phyloP scores from a whole-genome alignment of 2,797 vertebrate genomes.

The Carapus acus region DNA sequence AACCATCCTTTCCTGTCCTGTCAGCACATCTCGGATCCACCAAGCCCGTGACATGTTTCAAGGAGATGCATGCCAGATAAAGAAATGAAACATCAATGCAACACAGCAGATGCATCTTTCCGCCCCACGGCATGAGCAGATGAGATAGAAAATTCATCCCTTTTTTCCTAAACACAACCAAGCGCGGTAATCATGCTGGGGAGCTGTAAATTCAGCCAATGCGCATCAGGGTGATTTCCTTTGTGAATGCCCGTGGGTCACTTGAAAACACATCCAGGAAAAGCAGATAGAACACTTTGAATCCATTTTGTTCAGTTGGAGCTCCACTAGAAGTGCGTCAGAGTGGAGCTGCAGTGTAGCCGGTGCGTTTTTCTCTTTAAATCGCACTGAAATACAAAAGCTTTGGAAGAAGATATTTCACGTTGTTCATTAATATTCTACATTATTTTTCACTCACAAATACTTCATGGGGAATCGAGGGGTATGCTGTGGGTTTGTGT shows the following conservation, averaged over 20 bases:
- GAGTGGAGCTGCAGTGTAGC: slow-evolving; percentile 36
- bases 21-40: slow-evolving; percentile 56
- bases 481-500: slow-evolving; percentile 29
- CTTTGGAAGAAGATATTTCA: too few species aligned
- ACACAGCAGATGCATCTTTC: slow-evolving; percentile 46
- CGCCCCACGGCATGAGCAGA: slow-evolving; percentile 38
- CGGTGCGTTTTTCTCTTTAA: slow-evolving; percentile 24
- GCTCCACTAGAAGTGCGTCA: slow-evolving; percentile 45
- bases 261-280: slow-evolving; percentile 35
- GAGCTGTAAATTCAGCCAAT: slow-evolving; percentile 14
- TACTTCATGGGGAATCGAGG: too few species aligned
- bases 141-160: slow-evolving; percentile 24
- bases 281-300: slow-evolving; percentile 19
- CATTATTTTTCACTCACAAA: too few species aligned
- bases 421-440: too few species aligned
- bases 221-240: slow-evolving; percentile 28
- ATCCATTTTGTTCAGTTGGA: slow-evolving; percentile 42
- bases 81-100: slow-evolving; percentile 51
- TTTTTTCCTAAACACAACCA: slow-evolving; percentile 44
- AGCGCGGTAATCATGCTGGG: slow-evolving; percentile 17
- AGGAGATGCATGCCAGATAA: slow-evolving; percentile 62
- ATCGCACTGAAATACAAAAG: slow-evolving; percentile 31
- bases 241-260: slow-evolving; percentile 24
- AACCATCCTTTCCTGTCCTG: slow-evolving; percentile 62
- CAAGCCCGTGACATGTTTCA: slow-evolving; percentile 50